Evolutionary conservation across 1,140 invertebrate genomes (phyloP).

Genomic region (Drosophila erecta): DNA sequence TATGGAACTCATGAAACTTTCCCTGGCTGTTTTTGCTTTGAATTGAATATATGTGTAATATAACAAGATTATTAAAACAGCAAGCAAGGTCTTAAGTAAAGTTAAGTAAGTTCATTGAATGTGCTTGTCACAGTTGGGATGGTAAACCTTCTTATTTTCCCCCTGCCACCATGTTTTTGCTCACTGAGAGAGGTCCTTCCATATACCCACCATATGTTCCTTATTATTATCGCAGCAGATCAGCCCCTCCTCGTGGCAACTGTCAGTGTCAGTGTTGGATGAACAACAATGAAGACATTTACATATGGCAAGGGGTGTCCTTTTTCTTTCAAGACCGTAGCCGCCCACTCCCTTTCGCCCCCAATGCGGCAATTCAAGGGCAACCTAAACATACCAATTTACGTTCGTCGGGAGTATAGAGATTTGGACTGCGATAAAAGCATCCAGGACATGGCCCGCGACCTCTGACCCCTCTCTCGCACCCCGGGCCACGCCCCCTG

Average conservation of each 20-base stretch:
- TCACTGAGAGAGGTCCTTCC: not conserved
- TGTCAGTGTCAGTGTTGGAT: conserved; percentile 36
- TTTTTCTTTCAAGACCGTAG: conserved; percentile 15
- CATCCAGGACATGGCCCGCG: conserved; percentile 35
- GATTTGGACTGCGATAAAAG: conserved; percentile 59
- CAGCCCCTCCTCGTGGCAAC: not conserved
- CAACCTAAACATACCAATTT: conserved; percentile 69
- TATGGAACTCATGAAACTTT: not conserved
- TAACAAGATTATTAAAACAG: too few species aligned
- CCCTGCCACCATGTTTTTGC: not conserved
- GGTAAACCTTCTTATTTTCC: not conserved
- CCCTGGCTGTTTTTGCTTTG: too few species aligned
- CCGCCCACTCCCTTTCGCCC: not conserved
- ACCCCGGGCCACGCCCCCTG: conserved; percentile 1
- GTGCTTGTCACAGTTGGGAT: too few species aligned
- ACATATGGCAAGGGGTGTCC: conserved; percentile 46
- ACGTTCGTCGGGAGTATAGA: conserved; percentile 42
- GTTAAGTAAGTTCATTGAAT: too few species aligned
- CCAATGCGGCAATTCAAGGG: conserved; percentile 45
- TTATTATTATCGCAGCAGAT: conserved; percentile 8
- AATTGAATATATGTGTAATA: too few species aligned
- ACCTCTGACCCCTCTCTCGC: conserved; percentile 22
- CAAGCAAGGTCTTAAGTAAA: too few species aligned
- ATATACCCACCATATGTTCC: conserved; percentile 29
- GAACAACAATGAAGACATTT: conserved; percentile 66